These are phyloP conservation scores for Tiaroga cobitis DNA, from an alignment of 2,797 vertebrate genomes.

Conservation along the genomic window DNA sequence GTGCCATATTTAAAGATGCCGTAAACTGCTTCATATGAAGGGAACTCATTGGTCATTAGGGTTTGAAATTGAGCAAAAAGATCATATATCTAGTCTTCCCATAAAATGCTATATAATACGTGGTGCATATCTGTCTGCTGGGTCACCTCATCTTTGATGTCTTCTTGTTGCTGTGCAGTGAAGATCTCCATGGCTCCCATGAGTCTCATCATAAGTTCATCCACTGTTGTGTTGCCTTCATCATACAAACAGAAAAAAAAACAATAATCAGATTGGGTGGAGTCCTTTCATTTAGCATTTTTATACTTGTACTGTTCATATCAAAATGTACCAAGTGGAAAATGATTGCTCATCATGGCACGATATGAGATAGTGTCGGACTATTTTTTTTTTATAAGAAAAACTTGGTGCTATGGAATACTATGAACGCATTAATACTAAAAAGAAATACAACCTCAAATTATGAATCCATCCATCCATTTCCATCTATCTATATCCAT, in stretches of 20 bases:
- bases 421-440: background rate
- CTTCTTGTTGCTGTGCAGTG: constrained; percentile 96
- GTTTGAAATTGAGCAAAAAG: background rate
- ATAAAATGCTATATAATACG: background rate
- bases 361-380: too few species aligned
- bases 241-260: constrained; percentile 6
- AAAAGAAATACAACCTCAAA: background rate
- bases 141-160: constrained; percentile 98
- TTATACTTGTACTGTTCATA: background rate
- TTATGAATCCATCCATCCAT: too few species aligned
- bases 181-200: constrained; percentile 99
- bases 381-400: background rate
- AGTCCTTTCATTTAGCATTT: background rate
- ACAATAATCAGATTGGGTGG: background rate
- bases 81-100: background rate
- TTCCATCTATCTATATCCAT: too few species aligned
- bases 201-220: constrained; percentile 99
- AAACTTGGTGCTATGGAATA: too few species aligned
- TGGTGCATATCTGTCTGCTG: background rate
- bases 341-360: background rate
- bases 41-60: background rate
- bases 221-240: constrained; percentile 96
- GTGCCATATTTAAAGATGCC: background rate
- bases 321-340: background rate
- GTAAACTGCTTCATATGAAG: background rate